Base-by-base conservation (phyloP, 2,888 invertebrate genomes). In the Drosophila rubida region DNA sequence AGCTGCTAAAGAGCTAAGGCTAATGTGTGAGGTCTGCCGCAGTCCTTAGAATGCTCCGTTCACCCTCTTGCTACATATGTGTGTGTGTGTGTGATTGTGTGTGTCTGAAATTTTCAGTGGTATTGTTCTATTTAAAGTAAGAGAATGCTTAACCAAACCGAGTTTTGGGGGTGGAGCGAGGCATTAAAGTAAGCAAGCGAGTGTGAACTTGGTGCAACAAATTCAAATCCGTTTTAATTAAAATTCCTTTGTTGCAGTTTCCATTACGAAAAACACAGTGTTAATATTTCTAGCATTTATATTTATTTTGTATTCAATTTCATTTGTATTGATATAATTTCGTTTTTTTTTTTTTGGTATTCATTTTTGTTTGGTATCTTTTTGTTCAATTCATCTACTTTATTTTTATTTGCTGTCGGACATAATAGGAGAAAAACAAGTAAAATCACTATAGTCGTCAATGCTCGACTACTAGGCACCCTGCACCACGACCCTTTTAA, bases 241-340 rank as follows among this genome's bases (percentile, higher is more conserved):
- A 78, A 78, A 69, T 42, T 23, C 51, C 48, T 65, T 55, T 60
- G 49, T 22, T 22, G 49, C 7, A 39, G 8, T 35, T 74, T 55
- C 46, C 51, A 64, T 55, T 48, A 53, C 37, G 25, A 11, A 51
- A 82, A 72, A 80, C 68, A 70, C 68, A 64, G 58, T 67, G 53
- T 74, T 69, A 71, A 74, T 87, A 85, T 83, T 85, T 83, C 86
- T 83, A 83, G 74, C 69, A 64, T 75, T 75, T 81, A 80, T 71
- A 79, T 80, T 72, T 67, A 75, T 69, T 87, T 80, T 69, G 69
- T 84, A 75, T 77, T 78, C 61, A 73, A 77, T 79, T 82, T 79
- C 59, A 76, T 79, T 66, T 68, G 57, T 76, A 77, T 80, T 76
- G 75, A 80, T 73, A 82, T 76, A 69, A 69, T 76, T 8, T 22